These are phyloP conservation scores for Falco naumanni DNA, from an alignment of 2,797 vertebrate genomes.

Conservation along the genomic window DNA sequence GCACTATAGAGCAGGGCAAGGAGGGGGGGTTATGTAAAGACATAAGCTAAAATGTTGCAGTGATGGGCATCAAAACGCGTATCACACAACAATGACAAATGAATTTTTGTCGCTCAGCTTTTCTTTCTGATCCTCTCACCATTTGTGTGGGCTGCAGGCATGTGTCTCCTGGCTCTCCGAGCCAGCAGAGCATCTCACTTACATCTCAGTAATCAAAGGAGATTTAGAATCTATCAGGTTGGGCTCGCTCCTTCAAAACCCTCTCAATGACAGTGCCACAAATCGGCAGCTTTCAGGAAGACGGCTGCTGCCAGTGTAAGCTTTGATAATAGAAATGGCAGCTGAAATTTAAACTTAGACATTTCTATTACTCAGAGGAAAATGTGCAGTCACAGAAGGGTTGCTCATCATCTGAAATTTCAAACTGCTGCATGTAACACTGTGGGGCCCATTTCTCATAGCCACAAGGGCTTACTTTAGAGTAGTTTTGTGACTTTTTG, in stretches of 20 bases:
- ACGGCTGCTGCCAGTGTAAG: neutral
- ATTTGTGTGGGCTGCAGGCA: neutral
- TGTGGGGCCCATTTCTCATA: neutral
- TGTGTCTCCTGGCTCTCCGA: neutral
- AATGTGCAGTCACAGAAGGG: slow-evolving; percentile 4
- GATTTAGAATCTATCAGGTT: neutral
- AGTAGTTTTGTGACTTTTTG: neutral
- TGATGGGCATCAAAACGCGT: neutral
- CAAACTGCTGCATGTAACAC: neutral
- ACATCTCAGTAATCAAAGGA: slow-evolving; percentile 30
- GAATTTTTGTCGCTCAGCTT: neutral
- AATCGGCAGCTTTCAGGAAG: slow-evolving; percentile 14
- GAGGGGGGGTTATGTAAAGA: neutral
- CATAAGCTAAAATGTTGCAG: neutral
- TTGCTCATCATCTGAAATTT: slow-evolving; percentile 50
- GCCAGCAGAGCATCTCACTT: neutral
- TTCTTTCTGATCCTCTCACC: neutral
- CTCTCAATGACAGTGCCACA: slow-evolving; percentile 9
- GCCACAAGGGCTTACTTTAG: neutral
- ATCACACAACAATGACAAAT: neutral
- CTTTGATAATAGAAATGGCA: slow-evolving; percentile 50
- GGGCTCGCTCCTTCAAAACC: neutral
- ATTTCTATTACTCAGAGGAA: slow-evolving; percentile 34
- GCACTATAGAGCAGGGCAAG: neutral
- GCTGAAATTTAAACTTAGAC: slow-evolving; percentile 55